Percentiles rank a stretch among this genome's conserved stretches.
Evolutionary conservation across 2,113 vertebrate species (phyloP).

Genomic region (Delphinus delphis): DNA sequence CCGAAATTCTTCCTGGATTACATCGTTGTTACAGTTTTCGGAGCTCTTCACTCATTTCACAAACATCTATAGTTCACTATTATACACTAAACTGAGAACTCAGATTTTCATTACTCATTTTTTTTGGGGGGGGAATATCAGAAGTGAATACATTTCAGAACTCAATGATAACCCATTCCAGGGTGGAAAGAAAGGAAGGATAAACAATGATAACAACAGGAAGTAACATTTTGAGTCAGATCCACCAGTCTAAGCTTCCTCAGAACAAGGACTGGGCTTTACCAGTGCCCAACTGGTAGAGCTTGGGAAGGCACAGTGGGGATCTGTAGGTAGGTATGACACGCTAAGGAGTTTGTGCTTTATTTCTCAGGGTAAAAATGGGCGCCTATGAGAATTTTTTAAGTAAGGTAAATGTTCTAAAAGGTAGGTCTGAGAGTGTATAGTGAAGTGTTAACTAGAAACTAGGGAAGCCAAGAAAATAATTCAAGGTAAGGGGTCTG

Average conservation of each 20-base stretch:
- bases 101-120: background rate
- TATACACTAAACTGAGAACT: background rate
- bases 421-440: background rate
- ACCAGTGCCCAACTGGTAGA: background rate
- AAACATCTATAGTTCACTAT: background rate
- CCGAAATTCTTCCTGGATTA: background rate
- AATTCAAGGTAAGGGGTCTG: background rate
- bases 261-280: background rate
- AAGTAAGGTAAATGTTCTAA: background rate
- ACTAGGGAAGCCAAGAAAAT: background rate
- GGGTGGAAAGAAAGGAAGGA: background rate
- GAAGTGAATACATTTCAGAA: background rate
- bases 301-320: background rate
- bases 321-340: background rate
- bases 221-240: background rate
- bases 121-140: background rate
- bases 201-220: background rate
- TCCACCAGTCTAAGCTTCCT: background rate
- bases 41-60: background rate
- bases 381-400: background rate
- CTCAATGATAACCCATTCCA: background rate
- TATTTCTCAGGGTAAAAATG: background rate
- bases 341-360: background rate
- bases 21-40: background rate
- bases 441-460: background rate